Percentiles rank a stretch among this genome's conserved stretches.
Conservation (phyloP, 2,113 vertebrate genomes). For the Myrmecobius fasciatus region DNA sequence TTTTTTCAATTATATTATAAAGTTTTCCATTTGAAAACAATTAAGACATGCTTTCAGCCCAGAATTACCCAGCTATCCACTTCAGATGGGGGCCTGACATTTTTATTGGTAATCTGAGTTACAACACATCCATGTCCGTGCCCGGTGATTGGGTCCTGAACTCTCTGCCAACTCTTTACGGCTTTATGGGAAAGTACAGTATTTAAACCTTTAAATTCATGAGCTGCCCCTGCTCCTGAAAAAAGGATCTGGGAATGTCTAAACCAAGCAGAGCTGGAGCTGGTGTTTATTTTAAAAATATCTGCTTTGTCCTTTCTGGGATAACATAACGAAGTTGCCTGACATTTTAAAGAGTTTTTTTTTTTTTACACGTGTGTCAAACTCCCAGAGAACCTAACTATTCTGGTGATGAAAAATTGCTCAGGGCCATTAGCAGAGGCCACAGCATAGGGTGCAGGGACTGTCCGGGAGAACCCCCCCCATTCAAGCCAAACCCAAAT, state of each 20-base stretch:
- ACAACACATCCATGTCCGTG: slow-evolving; percentile 85
- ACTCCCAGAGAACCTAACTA: slow-evolving; percentile 73
- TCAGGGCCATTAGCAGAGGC: slow-evolving; percentile 77
- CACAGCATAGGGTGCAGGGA: slow-evolving; percentile 53
- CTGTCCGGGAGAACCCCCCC: background rate
- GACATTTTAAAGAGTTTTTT: slow-evolving; percentile 82
- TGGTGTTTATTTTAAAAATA: slow-evolving; percentile 88
- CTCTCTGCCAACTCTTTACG: slow-evolving; percentile 85
- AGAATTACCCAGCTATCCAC: slow-evolving; percentile 84
- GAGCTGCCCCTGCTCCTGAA: slow-evolving; percentile 86
- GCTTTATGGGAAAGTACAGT: slow-evolving; percentile 86
- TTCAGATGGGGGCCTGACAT: slow-evolving; percentile 85
- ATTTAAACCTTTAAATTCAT: slow-evolving; percentile 86
- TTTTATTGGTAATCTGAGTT: slow-evolving; percentile 90
- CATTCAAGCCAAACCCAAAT: background rate
- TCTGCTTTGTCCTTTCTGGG: slow-evolving; percentile 83
- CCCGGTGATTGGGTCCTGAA: slow-evolving; percentile 83
- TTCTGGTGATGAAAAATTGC: slow-evolving; percentile 78
- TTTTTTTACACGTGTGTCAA: slow-evolving; percentile 75
- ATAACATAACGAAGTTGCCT: slow-evolving; percentile 81
- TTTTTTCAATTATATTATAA: slow-evolving; percentile 85
- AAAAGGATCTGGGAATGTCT: slow-evolving; percentile 81
- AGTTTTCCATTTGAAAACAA: slow-evolving; percentile 86
- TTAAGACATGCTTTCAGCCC: slow-evolving; percentile 85
- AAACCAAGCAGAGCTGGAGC: slow-evolving; percentile 80